Evolutionary conservation across 2,888 invertebrate genomes (phyloP), one percentile per base, ranked within the genome.

Genomic region (Syritta pipiens): DNA sequence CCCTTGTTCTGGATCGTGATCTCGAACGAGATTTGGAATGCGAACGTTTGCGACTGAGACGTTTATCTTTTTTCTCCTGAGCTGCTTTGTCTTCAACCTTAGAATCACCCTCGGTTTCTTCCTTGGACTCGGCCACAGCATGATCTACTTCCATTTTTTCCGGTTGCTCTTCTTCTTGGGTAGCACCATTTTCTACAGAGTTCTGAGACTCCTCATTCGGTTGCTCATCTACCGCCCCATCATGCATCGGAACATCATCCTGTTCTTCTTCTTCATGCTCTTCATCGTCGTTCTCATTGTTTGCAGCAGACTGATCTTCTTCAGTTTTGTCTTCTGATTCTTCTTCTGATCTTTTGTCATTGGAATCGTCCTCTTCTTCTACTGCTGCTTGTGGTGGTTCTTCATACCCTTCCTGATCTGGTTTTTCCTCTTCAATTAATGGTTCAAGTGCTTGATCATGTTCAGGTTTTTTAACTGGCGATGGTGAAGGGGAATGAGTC

Each of bases 401-500:
- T 19, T n/a, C n/a, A n/a, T n/a, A n/a, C n/a, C n/a, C 26, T 67
- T 24, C 46, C 14, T 65, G 59, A n/a, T 81, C 46, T 35, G 55
- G 44, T 12, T 83, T 82, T 12, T 85, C 84, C 35, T 86, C 86
- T 62, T 88, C 86, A 5, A 75, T 63, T 22, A 88, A 55, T 0
- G 87, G 84, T 46, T 87, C 87, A 19, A 88, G 81, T 0, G 82
- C 65, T 2, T 85, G n/a, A n/a, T n/a, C n/a, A n/a, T n/a, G 84
- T 53, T 88, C 87, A 26, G 83, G 53, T 72, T 84, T 84, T 63
- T 84, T 84, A 37, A 85, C 84, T 2, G 86, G 84, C 0, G 85
- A 85, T 10, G 87, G 88, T 20, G 88, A 87, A 0, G 88, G 87
- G 3, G 88, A 87, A 24, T 84, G 85, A 3, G 88, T 87, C 85